Base-by-base conservation (phyloP, 2,113 vertebrate species). In the Pseudopodoces humilis region DNA sequence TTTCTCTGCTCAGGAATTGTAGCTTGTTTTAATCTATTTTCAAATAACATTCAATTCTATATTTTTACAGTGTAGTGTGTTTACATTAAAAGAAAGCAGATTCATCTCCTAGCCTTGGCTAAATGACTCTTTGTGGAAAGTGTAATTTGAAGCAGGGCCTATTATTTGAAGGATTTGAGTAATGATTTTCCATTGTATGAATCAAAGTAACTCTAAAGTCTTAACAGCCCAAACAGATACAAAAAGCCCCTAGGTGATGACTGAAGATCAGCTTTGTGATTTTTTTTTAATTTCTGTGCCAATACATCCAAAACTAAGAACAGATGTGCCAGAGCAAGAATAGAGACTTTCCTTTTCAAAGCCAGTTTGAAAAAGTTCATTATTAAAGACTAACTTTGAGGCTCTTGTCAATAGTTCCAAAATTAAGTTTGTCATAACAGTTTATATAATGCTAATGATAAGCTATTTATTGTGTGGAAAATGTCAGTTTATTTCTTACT, bases 401-500 rank as follows among this genome's bases (percentile, higher is more conserved):
- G 60, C 64, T 95, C 72, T 77, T 90, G 63, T 83, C 91, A 77
- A 77, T 92, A 94, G 83, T 63, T 92, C 76, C 90, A 93, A 88
- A 94, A 94, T 83, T 77, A 92, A 80, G 39, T 94, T 91, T 91
- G 87, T 92, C 85, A 59, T 17, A 94, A 87, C 85, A 67, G 46
- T 88, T 95, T 94, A 77, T 72, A 30, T 94, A 90, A 95, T 67
- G 68, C 79, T 96, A 91, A 81, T 93, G 84, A 83, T 80, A 95
- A 96, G 83, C 85, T 95, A 68, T 96, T 90, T 90, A 78, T 88
- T 95, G 90, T 92, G 85, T 56, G 64, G 87, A 60, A 92, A 83
- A 83, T 90, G 82, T 88, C 93, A 77, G 68, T 93, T 91, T 88
- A 58, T 87, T 95, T 89, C 90, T 67, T 85, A 53, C 18, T 80